Evolutionary conservation across 2,888 invertebrate genomes (phyloP).

Genomic region (Mesorhabditis belari): DNA sequence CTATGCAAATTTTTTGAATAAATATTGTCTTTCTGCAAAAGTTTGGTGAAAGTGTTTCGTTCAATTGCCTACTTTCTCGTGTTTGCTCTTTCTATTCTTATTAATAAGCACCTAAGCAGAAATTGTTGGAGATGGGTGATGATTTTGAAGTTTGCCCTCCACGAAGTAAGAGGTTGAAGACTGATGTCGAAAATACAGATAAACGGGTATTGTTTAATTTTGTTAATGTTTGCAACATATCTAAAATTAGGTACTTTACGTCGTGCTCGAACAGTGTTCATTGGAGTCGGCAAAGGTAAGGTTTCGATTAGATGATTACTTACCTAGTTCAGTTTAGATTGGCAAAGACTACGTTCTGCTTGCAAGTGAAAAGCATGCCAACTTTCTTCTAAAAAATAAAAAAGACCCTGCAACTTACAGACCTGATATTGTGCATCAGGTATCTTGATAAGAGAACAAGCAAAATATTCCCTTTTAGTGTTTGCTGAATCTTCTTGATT

Average conservation of each 20-base stretch:
- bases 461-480: constrained; percentile 60
- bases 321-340: constrained; percentile 19
- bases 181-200: constrained; percentile 24
- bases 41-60: background rate
- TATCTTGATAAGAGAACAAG: constrained; percentile 20
- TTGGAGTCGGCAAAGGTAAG: constrained; percentile 87
- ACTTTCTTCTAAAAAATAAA: constrained; percentile 67
- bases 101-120: background rate
- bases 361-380: constrained; percentile 42
- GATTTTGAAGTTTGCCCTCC: constrained; percentile 26
- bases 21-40: background rate
- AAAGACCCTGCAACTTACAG: constrained; percentile 80
- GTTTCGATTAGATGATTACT: background rate
- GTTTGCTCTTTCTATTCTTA: background rate
- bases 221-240: no score
- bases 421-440: constrained; percentile 93
- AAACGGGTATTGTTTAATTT: no score
- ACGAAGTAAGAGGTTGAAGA: constrained; percentile 39
- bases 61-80: background rate
- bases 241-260: no score
- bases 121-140: constrained; percentile 15
- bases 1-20: background rate
- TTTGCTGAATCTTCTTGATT: constrained; percentile 91
- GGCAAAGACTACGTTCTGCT: constrained; percentile 45
- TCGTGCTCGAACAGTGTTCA: constrained; percentile 86